phyloP scores from a whole-genome alignment of 2,888 invertebrate genomes.

The Mystacides longicornis region DNA sequence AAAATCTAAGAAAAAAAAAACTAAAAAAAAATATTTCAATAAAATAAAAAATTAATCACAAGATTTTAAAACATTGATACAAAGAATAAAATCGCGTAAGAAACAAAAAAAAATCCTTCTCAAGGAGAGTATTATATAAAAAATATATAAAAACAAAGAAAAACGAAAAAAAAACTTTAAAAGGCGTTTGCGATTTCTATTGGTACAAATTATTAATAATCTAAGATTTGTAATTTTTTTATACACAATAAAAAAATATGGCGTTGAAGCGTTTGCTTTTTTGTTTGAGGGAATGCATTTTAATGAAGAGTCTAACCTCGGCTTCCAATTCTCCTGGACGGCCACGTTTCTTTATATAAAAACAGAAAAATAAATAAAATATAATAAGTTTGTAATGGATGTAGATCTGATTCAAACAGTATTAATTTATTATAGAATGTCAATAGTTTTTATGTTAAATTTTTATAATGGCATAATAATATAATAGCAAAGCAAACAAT shows the following conservation, averaged over 20 bases:
- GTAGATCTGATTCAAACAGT: no score
- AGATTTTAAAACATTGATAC: not conserved
- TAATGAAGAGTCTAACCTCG: no score
- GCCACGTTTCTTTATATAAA: constrained; percentile 32
- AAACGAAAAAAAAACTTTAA: not conserved
- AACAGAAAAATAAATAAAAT: constrained; percentile 13
- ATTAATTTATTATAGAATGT: no score
- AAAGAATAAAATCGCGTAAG: no score
- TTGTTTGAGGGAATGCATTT: constrained; percentile 16
- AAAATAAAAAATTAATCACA: not conserved
- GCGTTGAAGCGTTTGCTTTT: constrained; percentile 17
- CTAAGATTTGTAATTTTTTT: constrained; percentile 19
- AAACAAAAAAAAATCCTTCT: no score
- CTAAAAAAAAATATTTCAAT: no score
- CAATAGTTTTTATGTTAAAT: no score
- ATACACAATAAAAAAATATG: constrained; percentile 23
- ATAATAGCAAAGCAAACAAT: no score
- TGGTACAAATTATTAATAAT: constrained; percentile 14
- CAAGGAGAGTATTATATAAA: no score
- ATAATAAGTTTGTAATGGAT: no score
- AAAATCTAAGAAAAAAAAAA: no score
- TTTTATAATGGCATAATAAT: no score
- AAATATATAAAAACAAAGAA: constrained; percentile 8
- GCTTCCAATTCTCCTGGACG: constrained; percentile 75
- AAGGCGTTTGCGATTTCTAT: constrained; percentile 14